Conservation (phyloP, 2,888 invertebrate species). For the Phortica okadai region DNA sequence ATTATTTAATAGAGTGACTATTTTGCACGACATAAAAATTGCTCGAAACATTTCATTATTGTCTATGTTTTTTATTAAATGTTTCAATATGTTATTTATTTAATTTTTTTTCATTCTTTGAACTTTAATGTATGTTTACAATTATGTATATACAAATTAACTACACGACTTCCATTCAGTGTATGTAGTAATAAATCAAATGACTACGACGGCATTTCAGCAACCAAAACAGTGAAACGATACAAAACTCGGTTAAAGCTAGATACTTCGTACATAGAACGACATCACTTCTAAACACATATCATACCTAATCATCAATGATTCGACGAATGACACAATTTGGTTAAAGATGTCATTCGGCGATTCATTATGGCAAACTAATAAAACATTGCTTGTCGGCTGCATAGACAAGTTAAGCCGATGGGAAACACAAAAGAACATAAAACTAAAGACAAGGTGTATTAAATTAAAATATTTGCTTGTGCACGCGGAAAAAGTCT, state of each 20-base stretch:
- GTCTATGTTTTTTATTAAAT: neutral
- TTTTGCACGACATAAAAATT: conserved; percentile 59
- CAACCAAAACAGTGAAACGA: neutral
- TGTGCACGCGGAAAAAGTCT: conserved; percentile 32
- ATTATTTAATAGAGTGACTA: conserved; percentile 67
- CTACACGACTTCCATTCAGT: conserved; percentile 8
- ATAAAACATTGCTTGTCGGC: conserved; percentile 6
- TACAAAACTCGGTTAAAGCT: neutral
- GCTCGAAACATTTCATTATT: conserved; percentile 54
- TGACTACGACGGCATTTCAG: conserved; percentile 21
- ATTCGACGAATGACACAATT: neutral
- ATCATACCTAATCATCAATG: neutral
- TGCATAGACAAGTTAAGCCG: neutral
- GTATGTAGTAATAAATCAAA: conserved; percentile 16
- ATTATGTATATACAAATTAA: conserved; percentile 23
- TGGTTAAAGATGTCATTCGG: neutral
- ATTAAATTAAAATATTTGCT: conserved; percentile 10
- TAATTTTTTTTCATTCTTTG: neutral
- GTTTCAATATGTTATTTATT: neutral
- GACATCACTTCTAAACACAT: neutral
- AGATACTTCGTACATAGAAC: neutral
- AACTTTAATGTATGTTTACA: neutral
- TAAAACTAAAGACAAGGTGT: conserved; percentile 35
- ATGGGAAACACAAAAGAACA: neutral
- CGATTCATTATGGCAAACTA: conserved; percentile 27